Base-by-base conservation (phyloP, 2,797 vertebrate species). In the Trachops cirrhosus region DNA sequence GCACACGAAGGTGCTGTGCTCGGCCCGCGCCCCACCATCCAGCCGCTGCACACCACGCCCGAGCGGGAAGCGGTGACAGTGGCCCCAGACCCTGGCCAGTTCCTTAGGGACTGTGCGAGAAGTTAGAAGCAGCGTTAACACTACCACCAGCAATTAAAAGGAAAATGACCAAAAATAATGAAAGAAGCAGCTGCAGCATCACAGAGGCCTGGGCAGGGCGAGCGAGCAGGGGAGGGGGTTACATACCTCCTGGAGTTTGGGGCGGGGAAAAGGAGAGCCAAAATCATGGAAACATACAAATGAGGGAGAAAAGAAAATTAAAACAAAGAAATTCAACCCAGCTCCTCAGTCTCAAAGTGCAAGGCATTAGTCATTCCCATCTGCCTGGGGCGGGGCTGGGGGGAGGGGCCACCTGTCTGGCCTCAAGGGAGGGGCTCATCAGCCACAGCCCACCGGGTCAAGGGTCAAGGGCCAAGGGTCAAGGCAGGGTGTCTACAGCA, bases 261-360 rank as follows among this genome's bases (percentile, higher is more conserved):
- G 98, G 96, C 97, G 98, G 98, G 98, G 99, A 99, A 99, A 99
- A 99, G 99, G 99, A 99, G 99, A 99, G 99, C 99, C 99, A 99
- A 99, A 99, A 99, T 99, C 99, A 99, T 99, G 99, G 99, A 99
- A 99, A 99, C 99, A 99, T 99, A 99, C 99, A 98, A 99, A 98
- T 96, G 99, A 99, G 99, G 99, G 99, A 99, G 98, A 98, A 99
- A 99, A 99, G 95, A 99, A 98, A 99, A 99, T 99, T 99, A 98
- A 99, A 99, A 99, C 98, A 99, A 99, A 98, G 98, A 98, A 99
- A 99, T 99, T 62, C 91, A 96, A 97, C 97, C 97, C 90, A 26
- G 68, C 94, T 94, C 89, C 93, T 95, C 59, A 50, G 86, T 86
- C 91, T 87, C 73, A 64, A 94, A 91, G 96, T 71, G 95, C 95